Percentiles rank a stretch among this genome's conserved stretches.
phyloP scores from a whole-genome alignment of 2,113 vertebrate genomes.

The Rhipidura dahli region DNA sequence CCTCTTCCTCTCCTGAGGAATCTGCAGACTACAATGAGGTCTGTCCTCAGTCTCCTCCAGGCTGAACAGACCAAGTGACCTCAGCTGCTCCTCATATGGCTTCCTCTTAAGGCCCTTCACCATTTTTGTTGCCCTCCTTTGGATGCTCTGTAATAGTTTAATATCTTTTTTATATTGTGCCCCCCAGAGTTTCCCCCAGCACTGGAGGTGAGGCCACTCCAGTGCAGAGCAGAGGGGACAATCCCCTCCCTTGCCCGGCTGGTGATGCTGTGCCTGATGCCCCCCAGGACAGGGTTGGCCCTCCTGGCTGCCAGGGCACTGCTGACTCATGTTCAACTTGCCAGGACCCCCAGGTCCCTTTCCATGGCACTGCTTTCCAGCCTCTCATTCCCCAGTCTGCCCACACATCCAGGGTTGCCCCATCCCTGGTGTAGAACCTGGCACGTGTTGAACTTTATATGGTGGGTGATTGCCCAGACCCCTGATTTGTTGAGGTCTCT shows the following conservation, averaged over 20 bases:
- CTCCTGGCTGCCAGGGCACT: neutral
- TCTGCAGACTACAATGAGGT: neutral
- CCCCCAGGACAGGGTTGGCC: accelerated
- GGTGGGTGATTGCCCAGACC: neutral
- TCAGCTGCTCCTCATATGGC: neutral
- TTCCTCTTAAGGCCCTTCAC: neutral
- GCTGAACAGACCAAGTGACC: neutral
- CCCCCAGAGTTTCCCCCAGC: neutral
- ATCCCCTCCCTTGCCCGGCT: neutral
- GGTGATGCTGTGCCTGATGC: neutral
- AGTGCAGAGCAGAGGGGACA: neutral
- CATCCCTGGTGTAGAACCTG: accelerated
- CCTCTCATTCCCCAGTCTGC: neutral
- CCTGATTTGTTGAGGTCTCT: neutral
- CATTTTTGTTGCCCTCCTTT: neutral
- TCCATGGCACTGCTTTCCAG: neutral
- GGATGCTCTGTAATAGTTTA: neutral
- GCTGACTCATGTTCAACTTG: neutral
- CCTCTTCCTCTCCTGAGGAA: accelerated
- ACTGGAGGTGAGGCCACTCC: accelerated
- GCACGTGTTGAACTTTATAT: neutral
- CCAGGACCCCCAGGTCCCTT: neutral
- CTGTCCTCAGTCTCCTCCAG: neutral
- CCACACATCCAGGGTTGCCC: neutral
- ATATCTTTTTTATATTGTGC: neutral